A percentile compares a stretch with the other conserved stretches of the same genome.
phyloP scores from a whole-genome alignment of 2,888 invertebrate genomes.

The Smittia aterrima region DNA sequence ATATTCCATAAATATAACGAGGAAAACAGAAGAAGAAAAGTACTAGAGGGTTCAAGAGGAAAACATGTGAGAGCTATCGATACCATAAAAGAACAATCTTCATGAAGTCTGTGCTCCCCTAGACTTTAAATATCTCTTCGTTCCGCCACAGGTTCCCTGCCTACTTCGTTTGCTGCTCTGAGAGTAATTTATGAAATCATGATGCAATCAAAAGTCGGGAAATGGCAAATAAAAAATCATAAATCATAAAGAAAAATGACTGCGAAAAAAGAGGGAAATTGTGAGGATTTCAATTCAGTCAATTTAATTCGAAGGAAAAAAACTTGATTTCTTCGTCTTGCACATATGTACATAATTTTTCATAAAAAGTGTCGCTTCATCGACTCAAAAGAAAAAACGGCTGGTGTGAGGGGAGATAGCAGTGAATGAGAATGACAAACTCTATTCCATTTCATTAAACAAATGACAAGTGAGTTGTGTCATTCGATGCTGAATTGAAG shows the following conservation, averaged over 20 bases:
- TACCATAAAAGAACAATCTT: neutral
- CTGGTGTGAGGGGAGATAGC: neutral
- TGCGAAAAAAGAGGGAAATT: neutral
- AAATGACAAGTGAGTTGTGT: neutral
- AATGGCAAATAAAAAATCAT: slow-evolving; percentile 33
- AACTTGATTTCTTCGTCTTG: too few species aligned
- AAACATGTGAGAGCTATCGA: neutral
- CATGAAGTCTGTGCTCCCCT: neutral
- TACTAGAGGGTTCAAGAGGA: neutral
- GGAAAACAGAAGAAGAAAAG: neutral
- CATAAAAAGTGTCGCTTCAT: neutral
- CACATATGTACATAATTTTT: neutral
- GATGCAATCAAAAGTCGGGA: slow-evolving; percentile 35
- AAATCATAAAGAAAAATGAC: slow-evolving; percentile 34
- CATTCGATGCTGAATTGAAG: neutral
- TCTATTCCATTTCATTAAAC: slow-evolving; percentile 32
- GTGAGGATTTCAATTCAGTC: neutral
- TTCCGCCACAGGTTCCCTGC: neutral
- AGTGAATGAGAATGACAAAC: slow-evolving; percentile 41
- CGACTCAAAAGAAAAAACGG: neutral
- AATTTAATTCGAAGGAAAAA: neutral
- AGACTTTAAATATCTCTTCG: neutral
- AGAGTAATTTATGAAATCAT: slow-evolving; percentile 21
- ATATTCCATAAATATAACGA: slow-evolving; percentile 30
- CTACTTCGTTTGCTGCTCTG: neutral